Percentiles rank a stretch among this genome's conserved stretches.
These are phyloP conservation scores for Shinisaurus crocodilurus DNA, from an alignment of 2,113 vertebrate genomes.

Conservation along the genomic window DNA sequence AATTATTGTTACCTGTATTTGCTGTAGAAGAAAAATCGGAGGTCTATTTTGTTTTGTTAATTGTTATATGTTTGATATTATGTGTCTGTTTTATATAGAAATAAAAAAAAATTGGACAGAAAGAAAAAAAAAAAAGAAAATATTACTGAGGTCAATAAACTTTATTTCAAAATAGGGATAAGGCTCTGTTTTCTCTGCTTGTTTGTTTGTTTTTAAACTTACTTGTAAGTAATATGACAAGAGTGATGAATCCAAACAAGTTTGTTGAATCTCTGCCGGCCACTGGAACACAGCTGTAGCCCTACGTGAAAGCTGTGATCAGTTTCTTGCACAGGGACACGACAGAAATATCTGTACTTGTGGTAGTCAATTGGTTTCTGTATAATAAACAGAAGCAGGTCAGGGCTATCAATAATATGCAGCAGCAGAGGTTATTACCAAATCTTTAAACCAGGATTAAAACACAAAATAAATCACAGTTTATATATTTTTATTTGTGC, in stretches of 20 bases:
- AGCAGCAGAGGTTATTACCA: accelerated
- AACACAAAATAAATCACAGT: background rate
- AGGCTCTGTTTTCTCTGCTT: accelerated
- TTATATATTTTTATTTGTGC: background rate
- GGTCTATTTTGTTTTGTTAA: too few species aligned
- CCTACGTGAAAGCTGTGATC: conserved; percentile 96
- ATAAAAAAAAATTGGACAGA: too few species aligned
- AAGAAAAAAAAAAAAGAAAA: too few species aligned
- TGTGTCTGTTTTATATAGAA: too few species aligned
- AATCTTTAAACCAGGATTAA: background rate
- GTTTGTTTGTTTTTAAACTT: conserved; percentile 47
- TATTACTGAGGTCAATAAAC: background rate
- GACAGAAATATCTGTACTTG: conserved; percentile 91
- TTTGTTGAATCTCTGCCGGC: conserved; percentile 93
- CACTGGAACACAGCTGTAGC: conserved; percentile 91
- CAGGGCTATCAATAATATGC: background rate
- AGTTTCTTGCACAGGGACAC: conserved; percentile 86
- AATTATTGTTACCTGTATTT: too few species aligned
- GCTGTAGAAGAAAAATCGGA: too few species aligned
- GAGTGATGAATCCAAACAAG: conserved; percentile 98
- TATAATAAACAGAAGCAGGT: conserved; percentile 40
- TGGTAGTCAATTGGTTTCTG: conserved; percentile 92
- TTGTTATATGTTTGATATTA: too few species aligned
- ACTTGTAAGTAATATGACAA: conserved; percentile 95
- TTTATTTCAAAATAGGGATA: background rate